Evolutionary conservation across 2,113 vertebrate species (phyloP).

Genomic region (Leptocoma aspasia): DNA sequence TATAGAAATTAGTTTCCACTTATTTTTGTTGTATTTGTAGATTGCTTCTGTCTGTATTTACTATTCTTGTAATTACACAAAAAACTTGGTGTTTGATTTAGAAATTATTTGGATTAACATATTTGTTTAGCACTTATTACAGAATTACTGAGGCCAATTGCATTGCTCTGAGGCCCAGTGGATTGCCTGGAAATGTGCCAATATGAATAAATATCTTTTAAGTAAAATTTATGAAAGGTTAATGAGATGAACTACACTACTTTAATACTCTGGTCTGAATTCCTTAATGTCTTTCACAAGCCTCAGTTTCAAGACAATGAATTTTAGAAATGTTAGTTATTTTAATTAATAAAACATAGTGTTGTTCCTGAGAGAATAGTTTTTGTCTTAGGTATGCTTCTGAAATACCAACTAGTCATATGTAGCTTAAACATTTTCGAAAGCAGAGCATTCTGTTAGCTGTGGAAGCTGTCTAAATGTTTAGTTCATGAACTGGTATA

Average conservation of each 20-base stretch:
- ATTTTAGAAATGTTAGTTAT: neutral
- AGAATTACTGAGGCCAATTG: neutral
- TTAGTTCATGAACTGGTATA: neutral
- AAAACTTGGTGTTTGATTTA: neutral
- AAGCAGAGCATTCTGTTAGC: neutral
- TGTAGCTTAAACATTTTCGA: neutral
- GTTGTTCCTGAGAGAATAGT: neutral
- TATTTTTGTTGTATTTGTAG: neutral
- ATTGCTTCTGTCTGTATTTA: neutral
- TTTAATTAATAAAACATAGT: neutral
- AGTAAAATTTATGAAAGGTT: neutral
- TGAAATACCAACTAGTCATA: neutral
- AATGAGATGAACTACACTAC: neutral
- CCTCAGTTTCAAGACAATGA: neutral
- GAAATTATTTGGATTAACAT: neutral
- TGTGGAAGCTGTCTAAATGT: neutral
- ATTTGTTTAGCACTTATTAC: neutral
- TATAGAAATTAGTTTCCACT: neutral
- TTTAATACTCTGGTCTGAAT: neutral
- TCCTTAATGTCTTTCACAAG: neutral
- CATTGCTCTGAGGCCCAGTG: neutral
- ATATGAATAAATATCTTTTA: neutral
- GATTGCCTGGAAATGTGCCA: neutral
- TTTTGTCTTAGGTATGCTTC: neutral
- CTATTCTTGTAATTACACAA: neutral